phyloP scores from a whole-genome alignment of 2,888 invertebrate genomes.

The Acanthosepion lycidas region DNA sequence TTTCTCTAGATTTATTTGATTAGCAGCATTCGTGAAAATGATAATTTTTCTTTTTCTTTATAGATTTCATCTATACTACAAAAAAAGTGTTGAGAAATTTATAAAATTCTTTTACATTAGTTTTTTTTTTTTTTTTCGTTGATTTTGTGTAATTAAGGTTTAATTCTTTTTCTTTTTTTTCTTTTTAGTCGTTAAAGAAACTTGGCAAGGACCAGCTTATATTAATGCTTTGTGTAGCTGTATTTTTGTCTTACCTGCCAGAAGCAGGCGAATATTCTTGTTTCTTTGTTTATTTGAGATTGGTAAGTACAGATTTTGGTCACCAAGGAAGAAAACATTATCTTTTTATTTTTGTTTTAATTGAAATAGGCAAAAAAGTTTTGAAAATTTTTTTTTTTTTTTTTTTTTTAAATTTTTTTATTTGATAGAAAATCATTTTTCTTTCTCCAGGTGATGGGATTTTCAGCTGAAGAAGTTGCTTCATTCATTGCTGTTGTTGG shows the following conservation, averaged over 20 bases:
- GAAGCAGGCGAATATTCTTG: slow-evolving; percentile 98
- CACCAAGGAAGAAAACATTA: too few species aligned
- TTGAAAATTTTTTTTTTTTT: neutral
- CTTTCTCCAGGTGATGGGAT: slow-evolving; percentile 86
- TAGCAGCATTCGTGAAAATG: too few species aligned
- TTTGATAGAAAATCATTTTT: neutral
- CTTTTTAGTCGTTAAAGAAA: slow-evolving; percentile 83
- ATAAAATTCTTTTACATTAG: too few species aligned
- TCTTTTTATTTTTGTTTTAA: too few species aligned
- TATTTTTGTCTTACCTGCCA: slow-evolving; percentile 97
- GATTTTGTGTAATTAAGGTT: neutral
- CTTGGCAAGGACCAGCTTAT: slow-evolving; percentile 96
- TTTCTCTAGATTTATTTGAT: too few species aligned
- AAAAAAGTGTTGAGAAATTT: too few species aligned
- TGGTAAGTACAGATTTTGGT: slow-evolving; percentile 79
- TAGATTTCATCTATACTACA: too few species aligned
- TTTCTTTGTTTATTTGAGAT: slow-evolving; percentile 98
- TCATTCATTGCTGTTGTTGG: slow-evolving; percentile 98
- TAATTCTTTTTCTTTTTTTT: slow-evolving; percentile 25
- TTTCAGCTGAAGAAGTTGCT: slow-evolving; percentile 94
- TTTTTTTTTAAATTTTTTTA: neutral
- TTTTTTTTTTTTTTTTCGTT: too few species aligned
- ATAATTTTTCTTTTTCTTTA: too few species aligned
- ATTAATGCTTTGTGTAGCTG: slow-evolving; percentile 95
- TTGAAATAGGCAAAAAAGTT: neutral